Conservation (phyloP, 2,888 invertebrate genomes). For the Amitus sp. region DNA sequence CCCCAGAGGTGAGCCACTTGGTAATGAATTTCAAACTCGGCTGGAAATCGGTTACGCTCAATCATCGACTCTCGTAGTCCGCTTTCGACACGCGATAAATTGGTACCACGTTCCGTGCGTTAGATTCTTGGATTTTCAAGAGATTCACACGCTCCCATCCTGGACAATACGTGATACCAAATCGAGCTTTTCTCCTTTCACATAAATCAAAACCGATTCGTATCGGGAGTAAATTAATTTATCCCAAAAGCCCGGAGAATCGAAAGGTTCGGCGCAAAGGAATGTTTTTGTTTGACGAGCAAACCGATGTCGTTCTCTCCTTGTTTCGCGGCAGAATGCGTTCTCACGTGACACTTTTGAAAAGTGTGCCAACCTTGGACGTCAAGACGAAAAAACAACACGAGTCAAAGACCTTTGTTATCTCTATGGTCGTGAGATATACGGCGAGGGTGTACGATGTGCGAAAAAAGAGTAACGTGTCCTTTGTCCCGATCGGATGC, state of each 20-base stretch:
- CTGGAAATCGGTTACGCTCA: slow-evolving; percentile 51
- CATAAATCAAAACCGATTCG: slow-evolving; percentile 16
- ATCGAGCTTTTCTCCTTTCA: slow-evolving; percentile 17
- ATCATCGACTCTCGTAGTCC: slow-evolving; percentile 44
- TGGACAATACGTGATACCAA: slow-evolving; percentile 5
- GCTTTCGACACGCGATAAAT: slow-evolving; percentile 11
- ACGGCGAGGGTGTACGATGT: slow-evolving; percentile 24
- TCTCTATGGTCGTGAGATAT: slow-evolving; percentile 22
- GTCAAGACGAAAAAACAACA: neutral
- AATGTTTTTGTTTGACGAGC: neutral
- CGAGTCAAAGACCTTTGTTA: slow-evolving; percentile 22
- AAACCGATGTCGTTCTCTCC: no score
- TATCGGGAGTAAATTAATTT: neutral
- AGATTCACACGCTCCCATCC: neutral
- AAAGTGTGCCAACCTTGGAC: slow-evolving; percentile 1
- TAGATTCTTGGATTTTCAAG: neutral
- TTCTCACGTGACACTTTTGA: neutral
- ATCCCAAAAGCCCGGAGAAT: neutral
- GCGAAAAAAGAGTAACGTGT: slow-evolving; percentile 28
- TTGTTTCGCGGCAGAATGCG: no score
- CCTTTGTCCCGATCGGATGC: slow-evolving; percentile 31
- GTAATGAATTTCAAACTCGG: slow-evolving; percentile 56
- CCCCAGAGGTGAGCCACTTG: slow-evolving; percentile 41
- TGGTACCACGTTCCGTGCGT: slow-evolving; percentile 14
- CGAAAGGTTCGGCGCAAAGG: neutral